A percentile compares a stretch with the other conserved stretches of the same genome.
Conservation (phyloP, 2,888 invertebrate genomes). For the Cephus pygmeus region DNA sequence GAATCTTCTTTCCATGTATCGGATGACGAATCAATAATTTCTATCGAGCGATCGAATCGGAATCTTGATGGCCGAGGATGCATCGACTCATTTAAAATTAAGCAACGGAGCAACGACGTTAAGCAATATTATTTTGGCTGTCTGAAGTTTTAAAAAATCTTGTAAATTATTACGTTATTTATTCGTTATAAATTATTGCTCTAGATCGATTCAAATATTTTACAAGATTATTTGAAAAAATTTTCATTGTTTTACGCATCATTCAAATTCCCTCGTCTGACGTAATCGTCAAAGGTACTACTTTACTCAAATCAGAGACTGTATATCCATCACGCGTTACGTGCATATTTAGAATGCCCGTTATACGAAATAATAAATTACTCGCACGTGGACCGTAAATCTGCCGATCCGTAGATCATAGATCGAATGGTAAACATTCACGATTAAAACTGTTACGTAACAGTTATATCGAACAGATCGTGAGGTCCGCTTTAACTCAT, state of each 20-base stretch:
- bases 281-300: no score
- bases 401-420: background rate
- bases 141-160: background rate
- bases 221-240: no score
- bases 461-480: background rate
- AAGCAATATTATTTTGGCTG: background rate
- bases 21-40: background rate
- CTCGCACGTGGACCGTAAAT: background rate
- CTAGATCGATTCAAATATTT: no score
- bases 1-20: background rate
- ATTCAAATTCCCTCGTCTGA: no score
- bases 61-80: background rate
- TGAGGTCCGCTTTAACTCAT: background rate
- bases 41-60: background rate
- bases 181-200: background rate
- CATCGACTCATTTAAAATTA: background rate
- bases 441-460: background rate
- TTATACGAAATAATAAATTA: background rate
- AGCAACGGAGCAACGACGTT: background rate
- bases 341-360: background rate
- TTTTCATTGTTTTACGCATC: no score
- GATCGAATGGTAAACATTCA: background rate
- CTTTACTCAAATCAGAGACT: no score
- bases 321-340: background rate
- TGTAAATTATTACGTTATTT: background rate